Percentiles rank a stretch among this genome's conserved stretches.
Conservation (phyloP, 2,113 vertebrate species). For the Bufo gargarizans region DNA sequence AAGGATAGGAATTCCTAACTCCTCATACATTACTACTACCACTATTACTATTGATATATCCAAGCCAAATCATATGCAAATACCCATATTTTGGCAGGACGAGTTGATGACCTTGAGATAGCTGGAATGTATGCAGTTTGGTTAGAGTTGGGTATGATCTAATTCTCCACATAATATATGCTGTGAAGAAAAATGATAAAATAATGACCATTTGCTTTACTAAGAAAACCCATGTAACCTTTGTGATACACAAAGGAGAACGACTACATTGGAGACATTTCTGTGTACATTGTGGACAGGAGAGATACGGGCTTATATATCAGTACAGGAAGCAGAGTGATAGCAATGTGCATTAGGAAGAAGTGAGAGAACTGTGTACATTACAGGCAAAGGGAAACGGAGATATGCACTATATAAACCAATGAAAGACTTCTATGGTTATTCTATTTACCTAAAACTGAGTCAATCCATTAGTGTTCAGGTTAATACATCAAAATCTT, state of each 20-base stretch:
- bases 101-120: not conserved
- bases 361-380: not conserved
- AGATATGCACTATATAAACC: not conserved
- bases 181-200: not conserved
- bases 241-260: not conserved
- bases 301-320: not conserved
- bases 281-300: conserved; percentile 1
- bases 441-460: not conserved
- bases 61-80: not conserved
- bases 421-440: not conserved
- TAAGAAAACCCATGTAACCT: not conserved
- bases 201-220: not conserved
- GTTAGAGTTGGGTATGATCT: not conserved
- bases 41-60: not conserved
- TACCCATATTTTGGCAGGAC: not conserved
- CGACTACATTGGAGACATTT: not conserved
- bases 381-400: not conserved
- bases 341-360: not conserved
- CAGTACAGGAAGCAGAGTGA: not conserved
- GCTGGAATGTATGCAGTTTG: not conserved
- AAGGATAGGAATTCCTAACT: too few relatives aligned
- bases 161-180: not conserved
- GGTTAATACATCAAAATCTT: not conserved
- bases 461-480: not conserved
- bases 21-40: too few relatives aligned